Evolutionary conservation across 2,797 vertebrate genomes (phyloP), one percentile per base, ranked within the genome.

Genomic region (Heliangelus exortis): DNA sequence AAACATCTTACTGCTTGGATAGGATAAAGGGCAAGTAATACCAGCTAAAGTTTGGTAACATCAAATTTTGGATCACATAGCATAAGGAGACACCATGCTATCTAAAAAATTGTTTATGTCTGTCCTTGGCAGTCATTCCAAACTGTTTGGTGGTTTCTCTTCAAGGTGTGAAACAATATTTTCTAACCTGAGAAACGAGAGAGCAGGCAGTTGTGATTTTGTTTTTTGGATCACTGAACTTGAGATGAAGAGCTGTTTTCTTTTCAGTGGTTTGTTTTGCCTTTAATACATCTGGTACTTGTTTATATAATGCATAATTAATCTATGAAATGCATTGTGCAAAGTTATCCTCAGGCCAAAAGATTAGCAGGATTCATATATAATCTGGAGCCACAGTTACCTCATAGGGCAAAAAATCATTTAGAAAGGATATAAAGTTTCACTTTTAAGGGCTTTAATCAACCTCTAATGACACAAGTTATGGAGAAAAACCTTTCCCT

Each of bases 241-340:
- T 25, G 51, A 16, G 48, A 19, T 20, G 57, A 83, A 74, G 75
- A 92, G 12, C 39, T 83, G 81, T 84, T 31, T 66, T 68, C 45
- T 73, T 87, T 67, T 43, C 68, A 51, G 50, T 77, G 63, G 14
- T 57, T 93, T 91, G 28, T 91, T 92, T 93, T 89, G 58, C 79
- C 48, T 72, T 54, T 9, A 59, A 47, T 96, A 78, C 90, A 95
- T 91, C 82, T 95, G 95, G 84, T 94, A 57, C 69, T 93, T 95
- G 58, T 93, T 94, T 93, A 81, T 66, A 20, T 13, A 76, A 17
- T 55, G 43, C 10, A 7, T 83, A 93, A 95, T 95, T 95, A 73
- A 87, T 92, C 39, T 86, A 34, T 92, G 79, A 87, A 95, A 69
- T 2, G 8, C 66, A 33, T 95, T 94, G 84, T 80, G 94, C 58